A percentile compares a stretch with the other conserved stretches of the same genome.
These are phyloP conservation scores for Muraenolepis orangiensis DNA, from an alignment of 2,797 vertebrate genomes.

Conservation along the genomic window DNA sequence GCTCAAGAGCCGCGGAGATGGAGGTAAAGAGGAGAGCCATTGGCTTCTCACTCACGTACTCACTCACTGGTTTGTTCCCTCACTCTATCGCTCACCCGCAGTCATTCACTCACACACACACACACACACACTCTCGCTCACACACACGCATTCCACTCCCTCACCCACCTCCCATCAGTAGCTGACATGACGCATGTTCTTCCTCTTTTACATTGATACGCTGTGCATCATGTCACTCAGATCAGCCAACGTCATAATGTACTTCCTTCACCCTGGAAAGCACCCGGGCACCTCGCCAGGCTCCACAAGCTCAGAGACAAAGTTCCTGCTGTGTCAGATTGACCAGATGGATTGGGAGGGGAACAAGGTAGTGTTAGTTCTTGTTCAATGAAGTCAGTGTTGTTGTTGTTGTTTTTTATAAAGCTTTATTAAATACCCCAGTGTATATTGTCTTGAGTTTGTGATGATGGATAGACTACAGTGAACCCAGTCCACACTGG, in stretches of 20 bases:
- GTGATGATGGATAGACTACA: background rate
- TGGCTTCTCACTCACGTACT: background rate
- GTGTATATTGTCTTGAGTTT: background rate
- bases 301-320: background rate
- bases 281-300: background rate
- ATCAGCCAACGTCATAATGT: background rate
- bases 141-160: too few species aligned
- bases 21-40: background rate
- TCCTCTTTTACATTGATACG: constrained; percentile 1
- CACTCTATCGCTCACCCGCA: background rate
- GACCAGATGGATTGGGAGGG: background rate
- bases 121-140: background rate
- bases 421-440: background rate
- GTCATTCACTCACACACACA: background rate
- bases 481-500: background rate
- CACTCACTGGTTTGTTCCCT: background rate
- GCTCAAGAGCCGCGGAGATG: constrained; percentile 4
- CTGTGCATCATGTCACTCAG: background rate
- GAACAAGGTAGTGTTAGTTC: background rate
- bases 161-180: background rate
- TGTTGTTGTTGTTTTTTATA: too few species aligned
- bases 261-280: background rate
- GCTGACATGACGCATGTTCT: background rate
- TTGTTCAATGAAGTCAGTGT: background rate
- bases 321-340: background rate